phyloP scores from a whole-genome alignment of 2,888 invertebrate genomes.

The Argynnis bischoffii region DNA sequence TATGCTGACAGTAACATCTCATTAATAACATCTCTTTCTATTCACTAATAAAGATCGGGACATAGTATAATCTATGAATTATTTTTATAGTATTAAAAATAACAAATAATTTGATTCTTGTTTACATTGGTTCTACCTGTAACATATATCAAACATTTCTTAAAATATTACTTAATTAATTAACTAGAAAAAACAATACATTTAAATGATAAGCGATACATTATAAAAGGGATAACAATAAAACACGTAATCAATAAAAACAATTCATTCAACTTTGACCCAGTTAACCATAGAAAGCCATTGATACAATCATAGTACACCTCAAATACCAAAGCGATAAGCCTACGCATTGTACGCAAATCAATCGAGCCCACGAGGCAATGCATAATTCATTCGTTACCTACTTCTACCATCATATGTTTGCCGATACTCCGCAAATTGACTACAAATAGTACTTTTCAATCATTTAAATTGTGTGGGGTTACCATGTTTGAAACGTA shows the following conservation, averaged over 20 bases:
- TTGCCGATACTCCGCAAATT: constrained; percentile 40
- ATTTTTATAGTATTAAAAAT: too few species aligned
- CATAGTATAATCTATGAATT: too few species aligned
- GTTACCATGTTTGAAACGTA: constrained; percentile 22
- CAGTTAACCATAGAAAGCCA: constrained; percentile 26
- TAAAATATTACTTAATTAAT: too few species aligned
- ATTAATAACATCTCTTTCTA: too few species aligned
- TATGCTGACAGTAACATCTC: too few species aligned
- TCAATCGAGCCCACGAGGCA: constrained; percentile 34
- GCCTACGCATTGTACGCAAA: constrained; percentile 43
- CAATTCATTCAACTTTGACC: constrained; percentile 37
- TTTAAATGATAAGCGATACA: not conserved
- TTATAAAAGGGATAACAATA: constrained; percentile 1
- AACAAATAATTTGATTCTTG: too few species aligned
- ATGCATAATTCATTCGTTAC: constrained; percentile 58
- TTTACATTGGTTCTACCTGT: too few species aligned
- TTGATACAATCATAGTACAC: constrained; percentile 25
- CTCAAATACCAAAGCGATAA: constrained; percentile 28
- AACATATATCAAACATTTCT: too few species aligned
- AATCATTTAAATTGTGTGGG: constrained; percentile 38
- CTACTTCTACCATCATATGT: constrained; percentile 35
- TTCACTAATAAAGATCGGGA: too few species aligned
- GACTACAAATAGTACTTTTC: constrained; percentile 45
- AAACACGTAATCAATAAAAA: constrained; percentile 20
- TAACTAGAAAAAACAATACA: too few species aligned